Conservation (phyloP, 37 sponge, comb jelly and placozoan species). For the Hexactinellida sp. region DNA sequence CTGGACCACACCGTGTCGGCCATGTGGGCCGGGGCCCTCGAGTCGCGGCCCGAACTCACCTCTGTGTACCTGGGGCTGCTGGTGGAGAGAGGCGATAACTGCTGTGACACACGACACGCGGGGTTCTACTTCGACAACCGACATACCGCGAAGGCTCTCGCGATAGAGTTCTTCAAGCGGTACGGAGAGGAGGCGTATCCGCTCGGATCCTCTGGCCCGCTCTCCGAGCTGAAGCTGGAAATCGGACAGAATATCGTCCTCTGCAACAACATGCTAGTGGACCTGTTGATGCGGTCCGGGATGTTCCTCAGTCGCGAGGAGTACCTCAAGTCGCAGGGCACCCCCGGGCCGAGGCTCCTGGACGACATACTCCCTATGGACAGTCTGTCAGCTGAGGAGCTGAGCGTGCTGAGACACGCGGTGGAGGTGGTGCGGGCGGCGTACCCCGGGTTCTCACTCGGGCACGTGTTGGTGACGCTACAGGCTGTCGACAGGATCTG, state of each 20-base stretch:
- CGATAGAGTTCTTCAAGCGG: background rate
- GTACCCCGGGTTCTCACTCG: background rate
- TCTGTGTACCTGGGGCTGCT: slow-evolving; percentile 28
- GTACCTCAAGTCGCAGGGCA: background rate
- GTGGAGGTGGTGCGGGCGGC: background rate
- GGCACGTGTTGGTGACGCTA: background rate
- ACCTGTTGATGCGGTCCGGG: slow-evolving; percentile 25
- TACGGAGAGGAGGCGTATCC: slow-evolving; percentile 38
- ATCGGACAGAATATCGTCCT: slow-evolving; percentile 23
- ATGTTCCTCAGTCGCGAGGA: background rate
- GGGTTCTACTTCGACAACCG: slow-evolving; percentile 31
- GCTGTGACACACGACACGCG: slow-evolving; percentile 28
- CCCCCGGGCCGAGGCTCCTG: background rate
- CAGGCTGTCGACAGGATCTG: background rate
- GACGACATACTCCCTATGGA: background rate
- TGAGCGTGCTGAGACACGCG: background rate
- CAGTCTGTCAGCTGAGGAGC: background rate
- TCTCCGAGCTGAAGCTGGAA: slow-evolving; percentile 22
- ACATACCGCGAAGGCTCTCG: background rate
- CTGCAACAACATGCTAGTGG: slow-evolving; percentile 24
- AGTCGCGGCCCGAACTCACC: slow-evolving; percentile 18
- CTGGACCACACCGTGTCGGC: slow-evolving; percentile 32
- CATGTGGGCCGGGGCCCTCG: slow-evolving; percentile 33
- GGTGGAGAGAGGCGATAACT: slow-evolving; percentile 19
- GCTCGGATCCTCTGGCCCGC: slow-evolving; percentile 19